Base-by-base conservation (phyloP, 2,888 invertebrate species). In the Melieria crassipennis region DNA sequence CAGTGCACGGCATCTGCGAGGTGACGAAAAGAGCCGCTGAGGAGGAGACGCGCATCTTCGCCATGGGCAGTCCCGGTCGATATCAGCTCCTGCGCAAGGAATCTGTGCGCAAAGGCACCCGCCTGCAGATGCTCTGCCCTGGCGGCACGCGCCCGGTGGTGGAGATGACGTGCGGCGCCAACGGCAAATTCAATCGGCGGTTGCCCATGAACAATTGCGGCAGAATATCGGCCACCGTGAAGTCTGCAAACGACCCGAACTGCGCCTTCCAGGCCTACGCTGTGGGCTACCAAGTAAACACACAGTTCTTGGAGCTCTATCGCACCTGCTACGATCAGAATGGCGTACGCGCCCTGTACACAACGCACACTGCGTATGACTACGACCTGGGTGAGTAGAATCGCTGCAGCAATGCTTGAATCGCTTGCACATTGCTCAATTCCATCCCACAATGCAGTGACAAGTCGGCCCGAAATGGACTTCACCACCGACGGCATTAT, bases 401-500 rank as follows among this genome's bases (percentile, higher is more conserved):
- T 7, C 42, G n/a, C n/a, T n/a, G n/a, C n/a, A n/a, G n/a, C n/a
- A n/a, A 7, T 50, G 16, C n/a, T 9, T 45, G 55, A 52, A 16
- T 2, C 16, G 9, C 30, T 63, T 46, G 48, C 6, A n/a, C 48
- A 45, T 52, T 30, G 58, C 0, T 65, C 52, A 5, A 45, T 11
- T 45, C 5, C 10, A 42, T 47, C 11, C 45, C 48, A 16, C 30
- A 30, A 50, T 56, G 7, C 62, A 75, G 75, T 73, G 43, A 42
- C 65, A n/a, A 5, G 56, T 9, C 46, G 73, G n/a, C 71, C 74
- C 0, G 30, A 11, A n/a, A 71, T 71, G 70, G 64, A 46, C 4
- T 75, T 75, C 46, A 72, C 73, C 55, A 70, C 73, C 0, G 82
- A 83, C 74, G 75, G 78, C 30, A 69, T 81, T 58, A 73, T 83